Evolutionary conservation across 2,888 invertebrate genomes (phyloP), one percentile per base, ranked within the genome.

Genomic region (Latheticus oryzae): DNA sequence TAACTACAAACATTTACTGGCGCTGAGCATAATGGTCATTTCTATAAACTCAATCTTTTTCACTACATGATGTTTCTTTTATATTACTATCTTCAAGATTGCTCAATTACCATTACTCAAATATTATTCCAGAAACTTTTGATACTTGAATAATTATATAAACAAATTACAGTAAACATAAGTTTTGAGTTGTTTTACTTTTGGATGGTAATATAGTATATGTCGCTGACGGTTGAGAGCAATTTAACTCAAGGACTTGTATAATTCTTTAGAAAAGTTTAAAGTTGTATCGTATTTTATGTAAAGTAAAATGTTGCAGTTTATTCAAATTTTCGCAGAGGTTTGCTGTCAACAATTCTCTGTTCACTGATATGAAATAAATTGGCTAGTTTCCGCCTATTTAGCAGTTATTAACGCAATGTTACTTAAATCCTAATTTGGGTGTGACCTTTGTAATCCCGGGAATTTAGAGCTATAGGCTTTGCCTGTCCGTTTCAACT

Each of bases 371-470:
- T 47, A 47, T 47, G 33, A 47, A 47, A 47, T 47, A 47, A 33
- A 33, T 47, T 8, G 33, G 11, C 21, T 11, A 35, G 47, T 47
- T 35, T 47, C 47, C 33, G 47, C 33, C 43, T 53, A 53, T 53
- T 53, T 53, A 43, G 35, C 53, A 53, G 43, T 53, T 42, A 43
- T 53, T 53, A 53, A 30, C 43, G 33, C 43, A 53, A 35, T 53
- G 37, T 53, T 35, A 43, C 35, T 53, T 32, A 43, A 53, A 43
- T 53, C 53, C 43, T 53, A 45, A 53, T 53, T 53, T 43, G 53
- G 43, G 43, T 53, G 35, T 53, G 33, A 53, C 53, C 53, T 53
- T 43, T 53, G 53, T 53, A 53, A 53, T 53, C 53, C 53, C 19
- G 26, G 35, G 19, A 53, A 53, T 43, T 53, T 35, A 43, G 43